phyloP scores from a whole-genome alignment of 2,888 invertebrate species.

The Apotomis capreana region DNA sequence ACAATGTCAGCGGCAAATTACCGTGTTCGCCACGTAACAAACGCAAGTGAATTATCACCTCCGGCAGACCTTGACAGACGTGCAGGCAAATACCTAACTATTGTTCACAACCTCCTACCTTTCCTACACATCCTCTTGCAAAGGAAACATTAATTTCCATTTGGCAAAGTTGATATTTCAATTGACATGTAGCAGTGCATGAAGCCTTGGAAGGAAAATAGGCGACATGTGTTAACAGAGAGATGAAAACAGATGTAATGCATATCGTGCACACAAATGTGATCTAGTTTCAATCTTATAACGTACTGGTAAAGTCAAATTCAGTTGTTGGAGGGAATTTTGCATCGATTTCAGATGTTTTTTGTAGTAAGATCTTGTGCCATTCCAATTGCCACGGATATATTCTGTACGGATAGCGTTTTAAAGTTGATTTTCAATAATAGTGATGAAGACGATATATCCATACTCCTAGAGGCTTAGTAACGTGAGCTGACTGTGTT shows the following conservation, averaged over 20 bases:
- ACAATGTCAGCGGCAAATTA: constrained; percentile 41
- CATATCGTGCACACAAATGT: constrained; percentile 11
- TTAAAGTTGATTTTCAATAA: constrained; percentile 13
- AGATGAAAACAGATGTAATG: constrained; percentile 41
- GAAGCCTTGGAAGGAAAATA: neutral
- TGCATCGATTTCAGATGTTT: constrained; percentile 1
- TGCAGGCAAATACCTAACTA: constrained; percentile 47
- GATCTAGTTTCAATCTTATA: neutral
- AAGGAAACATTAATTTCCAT: neutral
- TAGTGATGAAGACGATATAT: neutral
- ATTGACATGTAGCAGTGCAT: neutral
- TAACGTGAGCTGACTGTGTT: constrained; percentile 18
- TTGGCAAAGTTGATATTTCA: neutral
- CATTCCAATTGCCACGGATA: neutral
- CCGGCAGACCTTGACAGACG: constrained; percentile 46
- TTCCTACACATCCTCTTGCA: neutral
- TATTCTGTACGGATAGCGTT: neutral
- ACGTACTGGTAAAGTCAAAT: constrained; percentile 10
- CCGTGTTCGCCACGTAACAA: constrained; percentile 44
- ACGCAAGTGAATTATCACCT: constrained; percentile 62
- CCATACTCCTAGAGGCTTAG: constrained; percentile 4
- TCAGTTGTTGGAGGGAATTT: neutral
- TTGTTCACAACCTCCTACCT: constrained; percentile 1
- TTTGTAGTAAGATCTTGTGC: neutral
- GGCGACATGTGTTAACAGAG: constrained; percentile 48